These are phyloP conservation scores for Drosophila serrata DNA, from an alignment of 1,140 invertebrate species.

Conservation along the genomic window DNA sequence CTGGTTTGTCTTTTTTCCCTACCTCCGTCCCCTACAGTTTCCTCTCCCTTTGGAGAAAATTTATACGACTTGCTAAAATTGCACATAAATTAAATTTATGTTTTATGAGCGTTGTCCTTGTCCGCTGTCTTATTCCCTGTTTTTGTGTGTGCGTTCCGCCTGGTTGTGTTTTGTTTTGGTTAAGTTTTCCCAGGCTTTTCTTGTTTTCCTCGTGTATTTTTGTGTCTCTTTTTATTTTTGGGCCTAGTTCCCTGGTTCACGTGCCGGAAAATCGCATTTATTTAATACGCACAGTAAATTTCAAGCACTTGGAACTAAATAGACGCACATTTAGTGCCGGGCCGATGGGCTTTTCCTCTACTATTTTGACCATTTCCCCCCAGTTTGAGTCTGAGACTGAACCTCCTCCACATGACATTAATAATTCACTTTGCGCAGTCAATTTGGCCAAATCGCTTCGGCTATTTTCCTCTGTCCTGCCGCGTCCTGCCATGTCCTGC, in stretches of 20 bases:
- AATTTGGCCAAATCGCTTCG: conserved; percentile 77
- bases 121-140: conserved; percentile 57
- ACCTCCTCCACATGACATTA: conserved; percentile 76
- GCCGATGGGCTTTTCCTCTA: conserved; percentile 53
- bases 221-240: not conserved
- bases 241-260: conserved; percentile 49
- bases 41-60: conserved; percentile 57
- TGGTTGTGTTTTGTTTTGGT: conserved; percentile 37
- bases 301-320: conserved; percentile 80
- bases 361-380: not conserved
- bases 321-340: conserved; percentile 77
- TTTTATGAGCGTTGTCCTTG: conserved; percentile 80
- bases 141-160: conserved; percentile 27
- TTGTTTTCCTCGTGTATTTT: conserved; percentile 14
- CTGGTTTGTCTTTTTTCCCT: conserved; percentile 47
- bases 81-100: conserved; percentile 84
- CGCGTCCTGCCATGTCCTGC: conserved; percentile 13
- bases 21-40: too few relatives aligned
- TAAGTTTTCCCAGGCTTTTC: conserved; percentile 25
- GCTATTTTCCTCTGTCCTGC: conserved; percentile 44
- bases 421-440: conserved; percentile 83
- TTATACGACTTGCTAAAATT: conserved; percentile 84
- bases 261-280: conserved; percentile 81
- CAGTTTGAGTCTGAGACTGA: conserved; percentile 20
- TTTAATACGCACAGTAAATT: conserved; percentile 82